Evolutionary conservation across 1,140 invertebrate genomes (phyloP).

Genomic region (Trachelipus rathkii): DNA sequence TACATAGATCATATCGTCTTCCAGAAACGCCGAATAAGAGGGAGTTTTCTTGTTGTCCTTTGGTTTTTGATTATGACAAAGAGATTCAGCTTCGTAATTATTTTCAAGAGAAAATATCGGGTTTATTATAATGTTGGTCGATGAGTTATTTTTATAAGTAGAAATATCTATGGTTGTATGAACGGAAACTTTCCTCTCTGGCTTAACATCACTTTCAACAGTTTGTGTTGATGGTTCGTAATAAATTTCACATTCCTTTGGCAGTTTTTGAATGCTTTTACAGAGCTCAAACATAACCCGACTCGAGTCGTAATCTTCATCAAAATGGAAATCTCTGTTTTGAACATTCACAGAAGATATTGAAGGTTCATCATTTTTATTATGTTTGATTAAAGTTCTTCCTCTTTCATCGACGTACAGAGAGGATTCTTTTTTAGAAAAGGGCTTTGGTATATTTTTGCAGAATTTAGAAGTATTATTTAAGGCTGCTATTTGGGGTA

Average conservation of each 20-base stretch:
- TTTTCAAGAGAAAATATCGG: constrained; percentile 8
- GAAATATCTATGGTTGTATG: neutral
- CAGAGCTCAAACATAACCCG: neutral
- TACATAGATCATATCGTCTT: neutral
- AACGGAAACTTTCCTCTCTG: neutral
- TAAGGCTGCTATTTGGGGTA: neutral
- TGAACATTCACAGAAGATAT: neutral
- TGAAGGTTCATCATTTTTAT: neutral
- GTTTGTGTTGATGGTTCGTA: neutral
- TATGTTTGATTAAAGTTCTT: neutral
- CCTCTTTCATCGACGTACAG: neutral
- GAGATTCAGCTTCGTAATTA: neutral
- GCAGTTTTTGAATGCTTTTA: constrained; percentile 4
- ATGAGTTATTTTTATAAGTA: neutral
- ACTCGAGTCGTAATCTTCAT: neutral
- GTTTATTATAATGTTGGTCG: neutral
- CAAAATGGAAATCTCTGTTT: neutral
- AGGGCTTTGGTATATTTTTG: neutral
- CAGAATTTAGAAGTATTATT: neutral
- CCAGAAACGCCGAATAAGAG: neutral
- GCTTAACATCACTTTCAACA: neutral
- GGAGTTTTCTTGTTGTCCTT: neutral
- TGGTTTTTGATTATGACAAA: neutral
- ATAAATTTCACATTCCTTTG: neutral
- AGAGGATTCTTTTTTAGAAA: neutral